Evolutionary conservation across 30 jellyfish, hydroid and myxozoan genomes (phyloP).

Genomic region (Aurelia sp.): DNA sequence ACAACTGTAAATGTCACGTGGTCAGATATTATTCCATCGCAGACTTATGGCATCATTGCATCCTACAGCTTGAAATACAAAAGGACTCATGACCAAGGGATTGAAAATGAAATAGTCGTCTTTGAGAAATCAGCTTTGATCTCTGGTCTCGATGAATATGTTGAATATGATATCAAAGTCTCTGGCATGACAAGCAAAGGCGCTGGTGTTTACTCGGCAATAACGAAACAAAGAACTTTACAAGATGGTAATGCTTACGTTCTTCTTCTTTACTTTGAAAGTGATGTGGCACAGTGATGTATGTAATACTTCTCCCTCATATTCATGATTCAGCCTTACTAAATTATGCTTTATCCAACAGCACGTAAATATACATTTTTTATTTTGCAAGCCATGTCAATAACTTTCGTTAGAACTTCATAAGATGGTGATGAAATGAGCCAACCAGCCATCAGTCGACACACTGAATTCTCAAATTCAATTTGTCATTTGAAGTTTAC

Average conservation of each 20-base stretch:
- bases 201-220: constrained; percentile 12
- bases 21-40: constrained; percentile 23
- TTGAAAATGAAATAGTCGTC: neutral
- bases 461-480: no score
- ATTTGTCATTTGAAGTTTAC: no score
- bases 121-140: neutral
- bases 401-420: no score
- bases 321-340: no score
- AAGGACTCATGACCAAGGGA: constrained; percentile 31
- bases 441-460: no score
- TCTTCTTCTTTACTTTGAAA: no score
- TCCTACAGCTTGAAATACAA: constrained; percentile 15
- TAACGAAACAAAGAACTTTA: neutral
- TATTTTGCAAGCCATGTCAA: no score
- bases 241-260: constrained; percentile 5
- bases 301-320: no score
- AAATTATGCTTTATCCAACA: no score
- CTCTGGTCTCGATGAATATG: constrained; percentile 14
- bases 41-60: constrained; percentile 21
- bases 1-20: constrained; percentile 15
- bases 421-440: no score
- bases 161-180: constrained; percentile 37
- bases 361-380: no score
- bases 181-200: constrained; percentile 63
- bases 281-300: no score